Conservation (phyloP, 2,797 vertebrate species). For the Pipistrellus pipistrellus region DNA sequence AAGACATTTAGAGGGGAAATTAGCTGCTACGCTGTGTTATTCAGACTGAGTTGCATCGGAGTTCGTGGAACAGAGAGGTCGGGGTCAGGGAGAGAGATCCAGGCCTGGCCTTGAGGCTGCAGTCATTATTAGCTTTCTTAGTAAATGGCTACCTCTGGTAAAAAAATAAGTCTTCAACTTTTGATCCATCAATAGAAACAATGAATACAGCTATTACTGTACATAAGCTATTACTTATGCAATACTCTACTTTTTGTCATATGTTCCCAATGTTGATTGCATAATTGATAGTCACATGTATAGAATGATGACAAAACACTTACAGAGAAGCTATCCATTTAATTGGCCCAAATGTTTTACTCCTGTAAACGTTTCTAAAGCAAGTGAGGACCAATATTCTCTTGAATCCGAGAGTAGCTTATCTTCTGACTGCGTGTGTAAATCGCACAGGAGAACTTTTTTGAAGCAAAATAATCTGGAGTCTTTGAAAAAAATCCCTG, state of each 20-base stretch:
- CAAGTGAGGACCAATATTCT: too few relatives aligned
- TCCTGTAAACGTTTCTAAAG: not conserved
- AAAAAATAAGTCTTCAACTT: constrained; percentile 50
- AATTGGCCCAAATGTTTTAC: not conserved
- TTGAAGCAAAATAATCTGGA: not conserved
- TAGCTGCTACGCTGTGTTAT: not conserved
- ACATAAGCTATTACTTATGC: not conserved
- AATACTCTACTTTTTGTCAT: constrained; percentile 7
- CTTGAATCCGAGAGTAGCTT: not conserved
- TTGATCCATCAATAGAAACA: constrained; percentile 56
- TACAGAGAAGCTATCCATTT: not conserved
- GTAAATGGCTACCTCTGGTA: constrained; percentile 44
- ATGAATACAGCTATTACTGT: not conserved
- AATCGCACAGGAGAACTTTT: not conserved
- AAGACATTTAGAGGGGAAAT: constrained; percentile 12
- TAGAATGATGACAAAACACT: constrained; percentile 1
- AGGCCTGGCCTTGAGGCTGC: not conserved
- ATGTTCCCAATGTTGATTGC: constrained; percentile 34
- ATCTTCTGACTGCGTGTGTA: not conserved
- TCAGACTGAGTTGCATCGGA: not conserved
- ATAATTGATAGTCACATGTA: constrained; percentile 37
- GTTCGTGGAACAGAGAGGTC: not conserved
- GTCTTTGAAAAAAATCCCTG: not conserved
- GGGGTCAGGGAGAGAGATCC: not conserved
- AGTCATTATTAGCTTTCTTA: not conserved